phyloP scores from a whole-genome alignment of 2,888 invertebrate species.

The Aleiodes testaceus region DNA sequence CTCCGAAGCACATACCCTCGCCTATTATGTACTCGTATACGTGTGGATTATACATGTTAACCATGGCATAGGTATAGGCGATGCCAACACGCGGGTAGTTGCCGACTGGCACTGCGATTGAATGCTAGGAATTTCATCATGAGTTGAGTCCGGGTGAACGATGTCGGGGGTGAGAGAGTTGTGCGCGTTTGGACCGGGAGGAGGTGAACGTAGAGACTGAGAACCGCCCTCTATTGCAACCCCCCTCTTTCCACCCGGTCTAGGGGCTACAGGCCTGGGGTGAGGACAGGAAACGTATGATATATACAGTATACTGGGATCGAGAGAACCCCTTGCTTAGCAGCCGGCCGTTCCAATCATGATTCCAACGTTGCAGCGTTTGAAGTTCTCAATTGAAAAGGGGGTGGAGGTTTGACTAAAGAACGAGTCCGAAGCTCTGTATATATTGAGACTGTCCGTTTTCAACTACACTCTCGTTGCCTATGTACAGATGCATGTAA shows the following conservation, averaged over 20 bases:
- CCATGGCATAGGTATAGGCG: conserved; percentile 42
- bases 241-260: conserved; percentile 43
- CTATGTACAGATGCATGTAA: conserved; percentile 5
- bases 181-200: conserved; percentile 51
- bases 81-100: conserved; percentile 59
- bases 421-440: conserved; percentile 67
- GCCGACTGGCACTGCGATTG: conserved; percentile 70
- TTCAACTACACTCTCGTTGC: conserved; percentile 38
- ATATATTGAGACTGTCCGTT: conserved; percentile 63
- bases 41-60: conserved; percentile 33
- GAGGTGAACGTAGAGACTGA: conserved; percentile 55
- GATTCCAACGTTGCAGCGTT: conserved; percentile 72
- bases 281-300: conserved; percentile 50
- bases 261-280: conserved; percentile 38
- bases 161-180: conserved; percentile 67
- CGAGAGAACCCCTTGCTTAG: conserved; percentile 70
- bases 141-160: conserved; percentile 73
- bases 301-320: conserved; percentile 59
- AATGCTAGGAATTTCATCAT: conserved; percentile 73
- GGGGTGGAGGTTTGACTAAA: conserved; percentile 72
- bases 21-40: conserved; percentile 39
- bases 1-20: conserved; percentile 19
- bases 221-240: conserved; percentile 52
- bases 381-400: conserved; percentile 73
- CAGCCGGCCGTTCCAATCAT: conserved; percentile 72